A percentile compares a stretch with the other conserved stretches of the same genome.
phyloP scores from a whole-genome alignment of 2,113 vertebrate species.

The Hirundichthys speculiger region DNA sequence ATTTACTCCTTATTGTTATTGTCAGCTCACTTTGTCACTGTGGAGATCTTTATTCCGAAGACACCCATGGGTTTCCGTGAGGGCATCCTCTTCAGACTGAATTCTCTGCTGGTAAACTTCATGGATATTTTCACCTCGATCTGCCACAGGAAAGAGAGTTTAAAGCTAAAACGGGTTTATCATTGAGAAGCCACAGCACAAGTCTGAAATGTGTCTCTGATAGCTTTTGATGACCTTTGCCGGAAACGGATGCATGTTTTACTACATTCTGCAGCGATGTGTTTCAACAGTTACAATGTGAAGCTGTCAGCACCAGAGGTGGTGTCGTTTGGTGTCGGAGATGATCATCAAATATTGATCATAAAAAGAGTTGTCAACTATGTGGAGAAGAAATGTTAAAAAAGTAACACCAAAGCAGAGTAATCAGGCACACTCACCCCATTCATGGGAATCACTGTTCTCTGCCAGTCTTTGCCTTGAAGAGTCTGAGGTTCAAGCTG shows the following conservation, averaged over 20 bases:
- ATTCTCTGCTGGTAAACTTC: conserved; percentile 97
- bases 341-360: too few relatives aligned
- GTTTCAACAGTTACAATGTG: too few relatives aligned
- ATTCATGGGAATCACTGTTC: conserved; percentile 94
- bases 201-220: too few relatives aligned
- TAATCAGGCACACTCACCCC: conserved; percentile 83
- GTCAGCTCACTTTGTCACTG: conserved; percentile 94
- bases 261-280: too few relatives aligned
- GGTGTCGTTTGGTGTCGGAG: too few relatives aligned
- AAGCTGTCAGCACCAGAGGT: too few relatives aligned
- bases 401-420: background rate
- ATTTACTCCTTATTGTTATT: background rate
- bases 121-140: conserved; percentile 95
- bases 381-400: conserved; percentile 8
- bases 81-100: conserved; percentile 94
- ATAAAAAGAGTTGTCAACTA: too few relatives aligned
- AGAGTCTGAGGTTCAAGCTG: conserved; percentile 92
- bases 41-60: conserved; percentile 94
- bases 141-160: conserved; percentile 68
- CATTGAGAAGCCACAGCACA: background rate
- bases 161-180: conserved; percentile 10
- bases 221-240: too few relatives aligned
- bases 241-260: too few relatives aligned
- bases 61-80: conserved; percentile 94
- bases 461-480: conserved; percentile 97